Percentiles rank a stretch among this genome's conserved stretches.
Evolutionary conservation across 2,113 vertebrate species (phyloP).

Genomic region (Osmerus eperlanus): DNA sequence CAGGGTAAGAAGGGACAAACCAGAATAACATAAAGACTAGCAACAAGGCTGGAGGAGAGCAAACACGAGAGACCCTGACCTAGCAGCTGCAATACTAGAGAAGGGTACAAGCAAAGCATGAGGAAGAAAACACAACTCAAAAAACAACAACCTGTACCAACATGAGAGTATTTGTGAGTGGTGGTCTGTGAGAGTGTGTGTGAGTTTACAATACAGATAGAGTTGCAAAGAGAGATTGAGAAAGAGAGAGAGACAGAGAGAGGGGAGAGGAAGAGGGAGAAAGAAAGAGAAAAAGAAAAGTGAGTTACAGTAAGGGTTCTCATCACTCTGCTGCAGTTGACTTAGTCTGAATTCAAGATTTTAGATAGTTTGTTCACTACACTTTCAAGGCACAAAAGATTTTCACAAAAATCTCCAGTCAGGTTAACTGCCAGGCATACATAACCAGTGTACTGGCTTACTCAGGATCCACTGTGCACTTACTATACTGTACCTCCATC

Average conservation of each 20-base stretch:
- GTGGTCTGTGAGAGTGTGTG: slow-evolving; percentile 67
- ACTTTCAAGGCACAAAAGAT: slow-evolving; percentile 40
- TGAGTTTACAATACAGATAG: slow-evolving; percentile 39
- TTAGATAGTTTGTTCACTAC: slow-evolving; percentile 4
- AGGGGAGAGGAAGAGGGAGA: neutral
- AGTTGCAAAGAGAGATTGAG: slow-evolving; percentile 12
- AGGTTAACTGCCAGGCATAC: neutral
- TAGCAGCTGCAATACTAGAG: slow-evolving; percentile 91
- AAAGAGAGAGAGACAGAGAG: slow-evolving; percentile 30
- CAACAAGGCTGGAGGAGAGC: slow-evolving; percentile 99
- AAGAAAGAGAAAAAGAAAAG: slow-evolving; percentile 18
- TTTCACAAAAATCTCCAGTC: slow-evolving; percentile 33
- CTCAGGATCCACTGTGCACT: no score
- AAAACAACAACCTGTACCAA: slow-evolving; percentile 76
- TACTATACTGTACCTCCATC: no score
- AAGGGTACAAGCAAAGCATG: slow-evolving; percentile 98
- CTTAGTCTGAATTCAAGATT: slow-evolving; percentile 50
- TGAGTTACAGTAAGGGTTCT: slow-evolving; percentile 34
- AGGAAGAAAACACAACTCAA: slow-evolving; percentile 78
- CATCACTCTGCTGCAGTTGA: slow-evolving; percentile 72
- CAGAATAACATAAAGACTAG: slow-evolving; percentile 99
- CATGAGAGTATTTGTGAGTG: slow-evolving; percentile 65
- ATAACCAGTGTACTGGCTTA: neutral
- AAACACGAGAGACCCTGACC: slow-evolving; percentile 98
- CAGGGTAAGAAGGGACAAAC: slow-evolving; percentile 99